These are phyloP conservation scores for Lutjanus campechanus DNA, from an alignment of 2,797 vertebrate species.

Conservation along the genomic window DNA sequence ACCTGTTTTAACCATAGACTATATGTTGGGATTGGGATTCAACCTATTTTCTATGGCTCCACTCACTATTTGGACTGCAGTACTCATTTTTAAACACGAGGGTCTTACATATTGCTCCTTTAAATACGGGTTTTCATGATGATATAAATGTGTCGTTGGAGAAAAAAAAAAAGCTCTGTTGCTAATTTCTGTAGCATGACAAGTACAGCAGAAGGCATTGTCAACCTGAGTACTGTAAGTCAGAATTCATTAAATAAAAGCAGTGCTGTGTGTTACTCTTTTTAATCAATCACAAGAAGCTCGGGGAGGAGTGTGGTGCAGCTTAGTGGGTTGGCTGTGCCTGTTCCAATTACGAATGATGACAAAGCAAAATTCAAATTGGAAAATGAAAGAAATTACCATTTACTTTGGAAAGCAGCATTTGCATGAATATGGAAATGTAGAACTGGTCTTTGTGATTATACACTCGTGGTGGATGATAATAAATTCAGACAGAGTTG, in stretches of 20 bases:
- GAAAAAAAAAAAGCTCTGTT: not conserved
- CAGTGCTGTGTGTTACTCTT: conserved; percentile 11
- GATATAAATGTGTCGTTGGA: not conserved
- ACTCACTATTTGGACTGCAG: too few relatives aligned
- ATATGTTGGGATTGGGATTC: not conserved
- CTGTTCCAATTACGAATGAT: conserved; percentile 66
- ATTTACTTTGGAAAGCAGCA: conserved; percentile 56
- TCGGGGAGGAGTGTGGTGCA: conserved; percentile 8
- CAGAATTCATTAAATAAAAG: conserved; percentile 15
- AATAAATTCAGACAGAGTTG: conserved; percentile 72
- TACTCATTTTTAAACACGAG: too few relatives aligned
- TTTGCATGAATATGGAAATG: conserved; percentile 79
- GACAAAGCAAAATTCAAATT: conserved; percentile 65
- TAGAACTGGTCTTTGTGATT: conserved; percentile 64
- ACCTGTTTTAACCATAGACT: too few relatives aligned
- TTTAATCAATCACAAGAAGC: conserved; percentile 42
- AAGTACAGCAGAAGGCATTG: conserved; percentile 17
- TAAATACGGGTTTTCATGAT: not conserved
- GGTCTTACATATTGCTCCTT: not conserved
- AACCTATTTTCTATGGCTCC: too few relatives aligned
- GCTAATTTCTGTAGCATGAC: conserved; percentile 8
- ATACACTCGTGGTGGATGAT: conserved; percentile 52
- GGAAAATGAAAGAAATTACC: conserved; percentile 60
- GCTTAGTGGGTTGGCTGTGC: conserved; percentile 28
- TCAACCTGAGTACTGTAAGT: conserved; percentile 8